A percentile compares a stretch with the other conserved stretches of the same genome.
Conservation (phyloP, 2,888 invertebrate genomes). For the Pristionchus japonicus region DNA sequence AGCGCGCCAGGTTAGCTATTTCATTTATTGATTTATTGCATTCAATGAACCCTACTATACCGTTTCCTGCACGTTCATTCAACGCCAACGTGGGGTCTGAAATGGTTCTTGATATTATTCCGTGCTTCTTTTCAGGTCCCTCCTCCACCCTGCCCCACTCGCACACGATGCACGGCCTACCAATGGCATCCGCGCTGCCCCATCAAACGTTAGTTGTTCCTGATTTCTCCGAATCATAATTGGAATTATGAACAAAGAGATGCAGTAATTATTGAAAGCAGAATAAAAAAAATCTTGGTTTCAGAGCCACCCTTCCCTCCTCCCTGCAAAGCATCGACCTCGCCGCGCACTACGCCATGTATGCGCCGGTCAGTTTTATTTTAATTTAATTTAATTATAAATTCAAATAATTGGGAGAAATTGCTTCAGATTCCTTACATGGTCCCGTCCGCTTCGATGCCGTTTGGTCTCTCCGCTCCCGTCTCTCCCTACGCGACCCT, state of each 20-base stretch:
- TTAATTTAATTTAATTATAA: not conserved
- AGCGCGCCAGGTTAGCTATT: not conserved
- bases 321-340: slow-evolving; percentile 45
- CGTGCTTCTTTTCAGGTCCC: not conserved
- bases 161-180: slow-evolving; percentile 60
- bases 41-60: too few species aligned
- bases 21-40: not conserved
- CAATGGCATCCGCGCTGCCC: slow-evolving; percentile 15
- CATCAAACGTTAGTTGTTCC: slow-evolving; percentile 21
- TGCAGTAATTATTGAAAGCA: too few species aligned
- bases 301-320: slow-evolving; percentile 36
- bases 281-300: too few species aligned
- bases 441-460: slow-evolving; percentile 65
- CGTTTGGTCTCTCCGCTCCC: slow-evolving; percentile 72
- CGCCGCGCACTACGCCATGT: slow-evolving; percentile 44
- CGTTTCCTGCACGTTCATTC: too few species aligned
- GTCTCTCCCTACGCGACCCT: slow-evolving; percentile 73
- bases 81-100: too few species aligned
- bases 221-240: not conserved
- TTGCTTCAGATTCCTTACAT: slow-evolving; percentile 61
- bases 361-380: slow-evolving; percentile 8
- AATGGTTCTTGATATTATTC: too few species aligned
- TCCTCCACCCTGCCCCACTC: slow-evolving; percentile 60
- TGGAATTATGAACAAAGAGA: too few species aligned
- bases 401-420: not conserved